These are phyloP conservation scores for Diprion similis DNA, from an alignment of 1,140 invertebrate genomes.

Conservation along the genomic window DNA sequence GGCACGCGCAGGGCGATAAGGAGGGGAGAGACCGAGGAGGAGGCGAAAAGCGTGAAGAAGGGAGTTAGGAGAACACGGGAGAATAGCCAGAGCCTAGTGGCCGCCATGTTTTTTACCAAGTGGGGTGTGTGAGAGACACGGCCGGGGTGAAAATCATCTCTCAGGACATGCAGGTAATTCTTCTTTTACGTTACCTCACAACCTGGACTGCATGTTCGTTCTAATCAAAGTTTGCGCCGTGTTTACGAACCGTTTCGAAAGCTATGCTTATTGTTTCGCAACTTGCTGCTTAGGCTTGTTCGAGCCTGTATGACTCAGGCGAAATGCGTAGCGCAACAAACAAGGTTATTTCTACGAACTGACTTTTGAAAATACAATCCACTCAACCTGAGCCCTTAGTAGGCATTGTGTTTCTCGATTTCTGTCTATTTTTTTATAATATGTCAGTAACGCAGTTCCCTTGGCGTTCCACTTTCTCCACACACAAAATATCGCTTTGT, in stretches of 20 bases:
- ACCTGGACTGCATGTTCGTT: neutral
- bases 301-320: slow-evolving; percentile 44
- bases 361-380: no score
- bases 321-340: slow-evolving; percentile 41
- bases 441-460: no score
- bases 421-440: no score
- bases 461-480: no score
- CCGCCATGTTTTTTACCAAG: slow-evolving; percentile 62
- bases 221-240: slow-evolving; percentile 13
- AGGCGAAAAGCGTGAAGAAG: slow-evolving; percentile 33
- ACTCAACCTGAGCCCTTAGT: no score
- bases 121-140: slow-evolving; percentile 59
- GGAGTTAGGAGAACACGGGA: slow-evolving; percentile 31
- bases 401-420: no score
- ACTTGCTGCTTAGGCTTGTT: slow-evolving; percentile 26
- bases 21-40: neutral
- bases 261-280: slow-evolving; percentile 37
- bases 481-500: neutral
- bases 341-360: slow-evolving; percentile 48
- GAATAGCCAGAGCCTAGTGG: slow-evolving; percentile 39
- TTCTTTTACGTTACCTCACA: neutral
- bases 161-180: slow-evolving; percentile 59
- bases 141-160: slow-evolving; percentile 63
- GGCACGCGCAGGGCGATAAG: neutral
- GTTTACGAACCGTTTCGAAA: slow-evolving; percentile 8